A percentile compares a stretch with the other conserved stretches of the same genome.
phyloP scores from a whole-genome alignment of 2,113 vertebrate species.

The Lynx canadensis region DNA sequence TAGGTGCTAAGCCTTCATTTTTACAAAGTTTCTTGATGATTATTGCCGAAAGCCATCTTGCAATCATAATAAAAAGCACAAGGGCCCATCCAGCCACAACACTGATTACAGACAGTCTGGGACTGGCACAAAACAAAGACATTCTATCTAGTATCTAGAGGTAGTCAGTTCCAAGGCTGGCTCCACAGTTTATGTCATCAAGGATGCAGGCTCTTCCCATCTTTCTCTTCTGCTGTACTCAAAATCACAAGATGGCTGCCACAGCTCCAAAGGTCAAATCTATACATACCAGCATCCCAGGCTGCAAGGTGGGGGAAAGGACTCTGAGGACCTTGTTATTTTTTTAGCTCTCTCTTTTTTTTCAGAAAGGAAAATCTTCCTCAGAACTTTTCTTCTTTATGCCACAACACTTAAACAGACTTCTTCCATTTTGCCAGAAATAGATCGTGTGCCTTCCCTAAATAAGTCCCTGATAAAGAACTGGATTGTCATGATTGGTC shows the following conservation, averaged over 20 bases:
- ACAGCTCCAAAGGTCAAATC: neutral
- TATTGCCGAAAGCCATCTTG: no score
- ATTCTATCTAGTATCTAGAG: neutral
- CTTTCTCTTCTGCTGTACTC: neutral
- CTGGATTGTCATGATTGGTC: neutral
- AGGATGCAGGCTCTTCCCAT: neutral
- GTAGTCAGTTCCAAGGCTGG: neutral
- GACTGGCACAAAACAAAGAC: neutral
- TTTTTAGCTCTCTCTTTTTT: neutral
- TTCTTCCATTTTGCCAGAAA: neutral
- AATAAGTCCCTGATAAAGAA: conserved; percentile 6
- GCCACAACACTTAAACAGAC: neutral
- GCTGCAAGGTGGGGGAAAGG: neutral
- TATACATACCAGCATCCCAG: neutral
- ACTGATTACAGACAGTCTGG: no score
- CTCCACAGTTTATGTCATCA: neutral
- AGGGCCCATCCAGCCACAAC: no score
- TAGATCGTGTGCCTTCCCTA: neutral
- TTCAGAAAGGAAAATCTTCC: neutral
- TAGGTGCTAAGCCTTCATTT: no score
- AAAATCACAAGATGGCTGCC: neutral
- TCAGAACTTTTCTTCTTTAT: neutral
- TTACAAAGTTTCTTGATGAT: no score
- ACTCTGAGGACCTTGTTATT: neutral
- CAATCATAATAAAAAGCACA: no score